Percentiles rank a stretch among this genome's conserved stretches.
Conservation (phyloP, 2,888 invertebrate species). For the Caenorhabditis sulstoni region DNA sequence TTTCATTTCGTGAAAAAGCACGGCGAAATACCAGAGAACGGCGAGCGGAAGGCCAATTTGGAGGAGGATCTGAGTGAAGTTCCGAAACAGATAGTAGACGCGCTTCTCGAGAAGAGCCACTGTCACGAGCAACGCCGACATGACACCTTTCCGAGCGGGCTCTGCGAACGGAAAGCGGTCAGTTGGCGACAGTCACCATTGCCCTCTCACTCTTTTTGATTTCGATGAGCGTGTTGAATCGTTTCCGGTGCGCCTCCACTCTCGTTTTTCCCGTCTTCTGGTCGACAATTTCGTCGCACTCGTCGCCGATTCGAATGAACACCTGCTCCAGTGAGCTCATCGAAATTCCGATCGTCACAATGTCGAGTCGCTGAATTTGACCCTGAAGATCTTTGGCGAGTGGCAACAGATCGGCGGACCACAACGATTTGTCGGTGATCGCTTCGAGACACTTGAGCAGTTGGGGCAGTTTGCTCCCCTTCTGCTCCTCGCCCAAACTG, state of each 20-base stretch:
- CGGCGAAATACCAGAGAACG: conserved; percentile 14
- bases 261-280: too few species aligned
- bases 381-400: not conserved
- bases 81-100: conserved; percentile 32
- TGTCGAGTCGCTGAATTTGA: not conserved
- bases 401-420: conserved; percentile 1
- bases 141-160: too few species aligned
- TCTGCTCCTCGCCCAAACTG: not conserved
- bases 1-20: not conserved
- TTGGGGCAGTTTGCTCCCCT: not conserved
- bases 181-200: too few species aligned
- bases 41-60: conserved; percentile 22
- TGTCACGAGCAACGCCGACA: not conserved
- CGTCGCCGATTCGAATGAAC: conserved; percentile 33
- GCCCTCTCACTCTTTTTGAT: conserved; percentile 12
- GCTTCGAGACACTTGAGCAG: conserved; percentile 23
- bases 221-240: conserved; percentile 2
- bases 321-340: conserved; percentile 34
- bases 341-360: conserved; percentile 29
- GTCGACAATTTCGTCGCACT: conserved; percentile 16
- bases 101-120: conserved; percentile 27
- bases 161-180: too few species aligned
- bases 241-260: not conserved
- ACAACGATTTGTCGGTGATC: conserved; percentile 1
- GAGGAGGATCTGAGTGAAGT: conserved; percentile 14